phyloP scores from a whole-genome alignment of 1,140 invertebrate genomes.

The Halesus radiatus region DNA sequence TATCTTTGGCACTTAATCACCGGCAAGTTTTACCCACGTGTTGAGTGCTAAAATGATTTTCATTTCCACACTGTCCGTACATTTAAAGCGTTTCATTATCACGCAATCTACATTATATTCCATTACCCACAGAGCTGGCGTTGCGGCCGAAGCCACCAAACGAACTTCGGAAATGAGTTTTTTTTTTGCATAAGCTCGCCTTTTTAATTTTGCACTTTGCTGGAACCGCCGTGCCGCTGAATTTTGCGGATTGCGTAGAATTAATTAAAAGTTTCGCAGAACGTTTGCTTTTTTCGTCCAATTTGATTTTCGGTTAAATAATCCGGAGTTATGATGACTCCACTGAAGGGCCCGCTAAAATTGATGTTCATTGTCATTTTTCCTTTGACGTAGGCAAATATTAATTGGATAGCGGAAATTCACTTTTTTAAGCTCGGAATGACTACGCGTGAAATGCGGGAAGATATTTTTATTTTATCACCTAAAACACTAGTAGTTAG shows the following conservation, averaged over 20 bases:
- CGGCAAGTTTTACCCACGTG: slow-evolving; percentile 31
- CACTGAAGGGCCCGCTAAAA: background rate
- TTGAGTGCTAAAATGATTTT: slow-evolving; percentile 48
- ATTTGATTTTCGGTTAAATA: slow-evolving; percentile 25
- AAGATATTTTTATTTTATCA: no score
- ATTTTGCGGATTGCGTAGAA: slow-evolving; percentile 32
- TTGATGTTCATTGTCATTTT: slow-evolving; percentile 4
- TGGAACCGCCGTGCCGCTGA: slow-evolving; percentile 14
- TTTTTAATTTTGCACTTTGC: slow-evolving; percentile 39
- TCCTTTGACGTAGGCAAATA: background rate
- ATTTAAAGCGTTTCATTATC: slow-evolving; percentile 42
- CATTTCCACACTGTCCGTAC: slow-evolving; percentile 44
- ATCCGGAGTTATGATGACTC: background rate
- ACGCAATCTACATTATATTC: slow-evolving; percentile 45
- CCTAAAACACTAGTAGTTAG: no score
- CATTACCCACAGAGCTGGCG: slow-evolving; percentile 17
- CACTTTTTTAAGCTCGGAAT: background rate
- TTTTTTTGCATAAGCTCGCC: slow-evolving; percentile 11
- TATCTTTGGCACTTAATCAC: slow-evolving; percentile 39
- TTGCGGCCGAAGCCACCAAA: slow-evolving; percentile 6
- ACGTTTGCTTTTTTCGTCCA: slow-evolving; percentile 27
- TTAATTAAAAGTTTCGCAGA: slow-evolving; percentile 31
- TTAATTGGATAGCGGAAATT: background rate
- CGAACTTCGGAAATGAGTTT: slow-evolving; percentile 35
- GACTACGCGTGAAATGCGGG: no score